Evolutionary conservation across 2,888 invertebrate genomes (phyloP).

Genomic region (Caenorhabditis imperialis): DNA sequence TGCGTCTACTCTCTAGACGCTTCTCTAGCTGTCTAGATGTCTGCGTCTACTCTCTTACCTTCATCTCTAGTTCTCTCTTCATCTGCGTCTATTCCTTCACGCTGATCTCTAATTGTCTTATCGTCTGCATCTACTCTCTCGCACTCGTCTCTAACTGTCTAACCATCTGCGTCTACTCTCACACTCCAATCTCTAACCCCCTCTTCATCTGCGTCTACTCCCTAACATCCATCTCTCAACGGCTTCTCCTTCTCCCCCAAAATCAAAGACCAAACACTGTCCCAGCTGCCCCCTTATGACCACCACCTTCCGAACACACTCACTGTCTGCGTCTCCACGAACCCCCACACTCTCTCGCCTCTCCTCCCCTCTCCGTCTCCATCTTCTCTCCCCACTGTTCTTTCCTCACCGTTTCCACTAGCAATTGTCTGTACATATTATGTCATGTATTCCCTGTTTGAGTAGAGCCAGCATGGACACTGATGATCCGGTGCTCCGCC

Average conservation of each 20-base stretch:
- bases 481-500: conserved; percentile 64
- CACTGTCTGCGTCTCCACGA: conserved; percentile 11
- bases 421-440: conserved; percentile 9
- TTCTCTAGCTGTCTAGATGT: no score
- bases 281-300: no score
- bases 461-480: conserved; percentile 69
- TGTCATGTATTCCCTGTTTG: conserved; percentile 20
- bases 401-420: background rate
- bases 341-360: conserved; percentile 1
- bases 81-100: no score
- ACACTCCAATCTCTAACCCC: no score
- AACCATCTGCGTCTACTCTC: no score
- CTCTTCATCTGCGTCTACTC: conserved; percentile 5
- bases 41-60: no score
- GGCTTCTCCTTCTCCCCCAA: no score
- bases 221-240: no score
- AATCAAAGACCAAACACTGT: no score
- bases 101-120: conserved; percentile 3
- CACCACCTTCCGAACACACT: background rate
- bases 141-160: no score
- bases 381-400: background rate
- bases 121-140: conserved; percentile 1
- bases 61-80: no score
- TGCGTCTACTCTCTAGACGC: no score
- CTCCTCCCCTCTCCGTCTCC: background rate